Base-by-base conservation (phyloP, 2,888 invertebrate species). In the Scrobipalpa atriplicella region DNA sequence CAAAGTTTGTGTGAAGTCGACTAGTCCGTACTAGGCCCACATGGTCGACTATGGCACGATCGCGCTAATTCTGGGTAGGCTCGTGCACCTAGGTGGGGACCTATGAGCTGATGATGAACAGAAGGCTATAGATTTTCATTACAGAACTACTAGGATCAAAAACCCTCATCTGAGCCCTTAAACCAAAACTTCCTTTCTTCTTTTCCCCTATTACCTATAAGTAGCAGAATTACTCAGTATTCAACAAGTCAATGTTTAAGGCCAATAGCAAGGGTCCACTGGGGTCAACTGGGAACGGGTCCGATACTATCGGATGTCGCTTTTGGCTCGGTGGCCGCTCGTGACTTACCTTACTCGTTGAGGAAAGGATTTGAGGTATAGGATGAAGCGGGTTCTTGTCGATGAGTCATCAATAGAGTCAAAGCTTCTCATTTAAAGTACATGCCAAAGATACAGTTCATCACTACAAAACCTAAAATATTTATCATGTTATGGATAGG, bases 281-380 rank as follows among this genome's bases (percentile, higher is more conserved):
- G 67, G 78, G 89, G 89, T 87, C 89, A 86, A 77, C 78, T 79
- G 82, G 82, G 83, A 87, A 87, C 79, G 82, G 83, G 89, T 83
- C 83, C 89, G 91, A 91, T 91, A 82, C 85, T 90, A 92, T 92
- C 92, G 82, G 85, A 86, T 82, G 89, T 88, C 86, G 86, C 86
- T 84, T 87, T 87, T 83, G 85, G 87, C 85, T 84, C 86, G 87
- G 86, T 86, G 86, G 85, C 84, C 85, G 83, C 78, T 92, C 91
- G 91, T 92, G 92, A 91, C 92, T 90, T 88, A 87, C 91, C 89
- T 87, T 91, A 89, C 86, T 81, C 80, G 89, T 82, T 75, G 68
- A 71, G 67, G 70, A 52, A 65, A 18, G 64, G 72, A 72, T 8
- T 1, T 67, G 74, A 80, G 65, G 51, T 8, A 70, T 7, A 18